Percentiles rank a stretch among this genome's conserved stretches.
Evolutionary conservation across 2,797 vertebrate genomes (phyloP).

Genomic region (Acipenser transmontanus): DNA sequence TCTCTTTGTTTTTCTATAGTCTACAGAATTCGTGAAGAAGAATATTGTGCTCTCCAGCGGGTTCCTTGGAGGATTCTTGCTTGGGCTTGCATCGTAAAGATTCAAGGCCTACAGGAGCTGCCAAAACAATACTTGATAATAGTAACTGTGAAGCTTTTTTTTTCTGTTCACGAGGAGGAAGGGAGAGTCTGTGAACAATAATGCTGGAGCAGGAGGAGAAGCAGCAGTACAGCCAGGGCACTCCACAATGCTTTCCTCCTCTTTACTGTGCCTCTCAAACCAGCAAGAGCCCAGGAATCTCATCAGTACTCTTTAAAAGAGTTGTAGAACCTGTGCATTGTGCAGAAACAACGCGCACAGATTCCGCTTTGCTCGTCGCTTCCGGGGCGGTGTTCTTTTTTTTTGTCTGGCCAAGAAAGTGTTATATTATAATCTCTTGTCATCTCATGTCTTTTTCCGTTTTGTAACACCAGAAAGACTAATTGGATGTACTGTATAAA

Average conservation of each 20-base stretch:
- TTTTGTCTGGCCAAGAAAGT: too few relatives aligned
- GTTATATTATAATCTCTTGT: too few relatives aligned
- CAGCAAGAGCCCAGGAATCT: constrained; percentile 8
- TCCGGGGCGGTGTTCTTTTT: too few relatives aligned
- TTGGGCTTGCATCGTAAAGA: constrained; percentile 84
- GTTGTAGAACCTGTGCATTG: too few relatives aligned
- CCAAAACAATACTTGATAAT: constrained; percentile 20
- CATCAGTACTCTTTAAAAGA: background rate
- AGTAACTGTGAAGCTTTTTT: constrained; percentile 23
- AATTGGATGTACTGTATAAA: too few relatives aligned
- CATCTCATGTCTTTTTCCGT: too few relatives aligned
- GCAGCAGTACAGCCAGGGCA: constrained; percentile 16
- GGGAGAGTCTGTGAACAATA: constrained; percentile 14
- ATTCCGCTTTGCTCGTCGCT: too few relatives aligned
- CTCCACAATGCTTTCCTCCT: constrained; percentile 8
- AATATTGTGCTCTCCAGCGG: constrained; percentile 92
- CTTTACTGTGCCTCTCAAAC: constrained; percentile 16
- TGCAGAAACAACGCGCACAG: too few relatives aligned
- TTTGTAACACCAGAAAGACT: too few relatives aligned
- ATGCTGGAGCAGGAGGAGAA: constrained; percentile 30
- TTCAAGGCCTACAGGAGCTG: constrained; percentile 14
- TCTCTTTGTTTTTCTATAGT: constrained; percentile 54
- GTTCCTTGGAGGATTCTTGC: constrained; percentile 92
- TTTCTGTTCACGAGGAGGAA: too few relatives aligned
- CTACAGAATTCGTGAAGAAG: constrained; percentile 90